Base-by-base conservation (phyloP, 1,140 invertebrate species). In the Pseudomyrmex gracilis region DNA sequence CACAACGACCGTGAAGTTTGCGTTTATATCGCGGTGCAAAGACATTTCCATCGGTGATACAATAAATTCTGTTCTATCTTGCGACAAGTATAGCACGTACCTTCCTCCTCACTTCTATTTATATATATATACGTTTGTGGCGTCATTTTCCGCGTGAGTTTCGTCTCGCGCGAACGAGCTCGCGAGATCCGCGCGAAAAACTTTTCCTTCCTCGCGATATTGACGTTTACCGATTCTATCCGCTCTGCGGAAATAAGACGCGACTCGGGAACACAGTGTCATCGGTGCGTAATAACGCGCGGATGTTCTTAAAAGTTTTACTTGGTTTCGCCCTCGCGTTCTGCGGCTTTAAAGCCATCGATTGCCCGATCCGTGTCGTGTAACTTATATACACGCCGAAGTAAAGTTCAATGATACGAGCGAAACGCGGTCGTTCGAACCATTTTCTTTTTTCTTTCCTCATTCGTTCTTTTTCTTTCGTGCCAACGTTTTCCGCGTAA, bases 191-290 rank as follows among this genome's bases (percentile, higher is more conserved):
- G 49, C 70, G 17, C 55, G 17, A 58, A 71, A 84, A 87, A 12
- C 87, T 87, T 87, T 34, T 34, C 34, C 34, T 34, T 53, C 17
- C 71, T 66, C 45, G 67, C 74, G 67, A 73, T 47, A 49, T 34
- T 34, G 34, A 34, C 55, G 20, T 22, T 47, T 53, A 47, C 47
- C 55, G 57, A 78, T 84, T 73, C 80, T 84, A 84, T 87, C 68
- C 57, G 34, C 34, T 34, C 13, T 51, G 24, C 8, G 24, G 43
- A 55, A 68, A 49, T 53, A 70, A 60, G 7, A 60, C 58, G 17
- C n/a, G 9, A 15, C 17, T 51, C 43, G 58, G 61, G 57, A 87
- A 87, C 85, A 87, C 85, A 87, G 87, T 87, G 60, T 87, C 87
- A 85, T 88, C 76, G 85, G 20, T 4, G 74, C 70, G 51, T 5